Conservation (phyloP, 2,888 invertebrate species). For the Protophormia terraenovae region DNA sequence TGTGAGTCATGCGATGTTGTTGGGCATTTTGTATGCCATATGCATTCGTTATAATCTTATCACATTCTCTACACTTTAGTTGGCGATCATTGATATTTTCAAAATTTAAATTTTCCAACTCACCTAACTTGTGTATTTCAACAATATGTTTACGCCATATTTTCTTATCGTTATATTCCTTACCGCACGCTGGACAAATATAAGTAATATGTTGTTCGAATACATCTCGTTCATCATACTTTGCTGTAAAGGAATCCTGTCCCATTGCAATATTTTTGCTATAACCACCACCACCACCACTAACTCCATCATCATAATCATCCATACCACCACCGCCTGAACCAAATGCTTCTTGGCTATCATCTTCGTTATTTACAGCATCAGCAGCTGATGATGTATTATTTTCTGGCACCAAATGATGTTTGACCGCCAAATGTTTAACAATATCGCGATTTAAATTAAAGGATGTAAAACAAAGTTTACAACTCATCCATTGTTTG, state of each 20-base stretch:
- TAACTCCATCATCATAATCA: slow-evolving; percentile 41
- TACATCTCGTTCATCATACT: slow-evolving; percentile 72
- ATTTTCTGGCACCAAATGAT: slow-evolving; percentile 70
- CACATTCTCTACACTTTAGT: slow-evolving; percentile 75
- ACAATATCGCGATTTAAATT: slow-evolving; percentile 72
- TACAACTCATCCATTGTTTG: slow-evolving; percentile 77
- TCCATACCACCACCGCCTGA: slow-evolving; percentile 44
- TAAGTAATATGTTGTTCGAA: slow-evolving; percentile 77
- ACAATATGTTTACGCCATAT: slow-evolving; percentile 77
- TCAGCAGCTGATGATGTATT: not conserved
- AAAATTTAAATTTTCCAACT: slow-evolving; percentile 75
- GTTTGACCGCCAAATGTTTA: slow-evolving; percentile 73
- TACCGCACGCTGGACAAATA: slow-evolving; percentile 77
- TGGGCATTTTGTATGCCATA: slow-evolving; percentile 79
- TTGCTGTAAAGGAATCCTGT: slow-evolving; percentile 63
- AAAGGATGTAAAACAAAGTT: slow-evolving; percentile 75
- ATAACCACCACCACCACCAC: slow-evolving; percentile 17
- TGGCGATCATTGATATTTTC: slow-evolving; percentile 75
- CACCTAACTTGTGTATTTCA: slow-evolving; percentile 75
- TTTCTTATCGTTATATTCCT: slow-evolving; percentile 76
- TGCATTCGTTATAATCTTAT: slow-evolving; percentile 77
- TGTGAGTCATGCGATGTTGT: slow-evolving; percentile 77
- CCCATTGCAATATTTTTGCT: slow-evolving; percentile 6
- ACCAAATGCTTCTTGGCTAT: slow-evolving; percentile 64
- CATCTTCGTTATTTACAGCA: slow-evolving; percentile 57